Evolutionary conservation across 2,113 vertebrate species (phyloP).

Genomic region (Seriola quinqueradiata): DNA sequence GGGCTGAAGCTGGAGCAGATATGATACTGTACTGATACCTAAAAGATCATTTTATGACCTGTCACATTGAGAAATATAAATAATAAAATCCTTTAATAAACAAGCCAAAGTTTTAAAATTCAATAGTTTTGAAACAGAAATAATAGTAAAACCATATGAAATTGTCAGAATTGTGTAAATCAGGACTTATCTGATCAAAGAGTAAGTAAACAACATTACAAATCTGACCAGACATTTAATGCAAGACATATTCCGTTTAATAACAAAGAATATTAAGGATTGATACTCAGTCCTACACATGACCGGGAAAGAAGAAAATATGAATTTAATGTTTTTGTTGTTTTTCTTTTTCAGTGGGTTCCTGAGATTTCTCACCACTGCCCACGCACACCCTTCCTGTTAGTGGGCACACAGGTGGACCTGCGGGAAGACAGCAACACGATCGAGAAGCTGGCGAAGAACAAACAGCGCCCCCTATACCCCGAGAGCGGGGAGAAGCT

Average conservation of each 20-base stretch:
- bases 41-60: too few species aligned
- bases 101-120: too few species aligned
- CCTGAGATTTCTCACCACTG: conserved; percentile 99
- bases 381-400: conserved; percentile 97
- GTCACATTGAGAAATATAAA: too few species aligned
- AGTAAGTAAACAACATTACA: background rate
- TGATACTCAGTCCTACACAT: background rate
- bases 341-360: conserved; percentile 89
- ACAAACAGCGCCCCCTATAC: conserved; percentile 97
- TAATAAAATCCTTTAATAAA: too few species aligned
- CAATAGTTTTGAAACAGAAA: background rate
- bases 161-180: too few species aligned
- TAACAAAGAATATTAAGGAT: too few species aligned
- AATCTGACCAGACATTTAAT: background rate
- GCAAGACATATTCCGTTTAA: too few species aligned
- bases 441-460: conserved; percentile 98
- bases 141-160: background rate
- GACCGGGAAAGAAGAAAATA: background rate
- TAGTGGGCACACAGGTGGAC: conserved; percentile 98
- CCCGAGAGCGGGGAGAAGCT: conserved; percentile 95
- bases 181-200: too few species aligned
- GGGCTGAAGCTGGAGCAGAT: too few species aligned
- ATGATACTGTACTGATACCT: too few species aligned
- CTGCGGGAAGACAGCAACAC: conserved; percentile 96
- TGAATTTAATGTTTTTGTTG: background rate